A percentile compares a stretch with the other conserved stretches of the same genome.
phyloP scores from a whole-genome alignment of 2,113 vertebrate species.

The Castor canadensis region DNA sequence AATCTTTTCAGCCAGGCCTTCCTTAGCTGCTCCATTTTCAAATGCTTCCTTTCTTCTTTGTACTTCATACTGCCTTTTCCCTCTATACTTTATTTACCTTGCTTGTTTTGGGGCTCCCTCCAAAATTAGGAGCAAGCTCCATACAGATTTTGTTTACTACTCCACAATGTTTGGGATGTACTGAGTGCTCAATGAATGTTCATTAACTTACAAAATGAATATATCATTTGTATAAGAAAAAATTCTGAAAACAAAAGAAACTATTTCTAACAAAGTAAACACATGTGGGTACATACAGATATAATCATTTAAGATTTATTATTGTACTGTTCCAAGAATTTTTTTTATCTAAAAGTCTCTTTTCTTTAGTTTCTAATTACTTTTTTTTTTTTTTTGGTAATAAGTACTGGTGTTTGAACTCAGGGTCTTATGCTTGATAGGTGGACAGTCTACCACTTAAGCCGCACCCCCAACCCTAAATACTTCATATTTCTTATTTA shows the following conservation, averaged over 20 bases:
- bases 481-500: conserved; percentile 9
- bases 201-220: not conserved
- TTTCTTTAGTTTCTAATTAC: conserved; percentile 7
- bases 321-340: not conserved
- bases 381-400: not conserved
- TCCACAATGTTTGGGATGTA: not conserved
- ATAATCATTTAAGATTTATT: conserved; percentile 2
- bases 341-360: not conserved
- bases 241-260: conserved; percentile 16
- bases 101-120: not conserved
- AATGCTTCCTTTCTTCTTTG: not conserved
- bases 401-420: too few species aligned
- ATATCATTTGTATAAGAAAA: not conserved
- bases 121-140: not conserved
- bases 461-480: too few species aligned
- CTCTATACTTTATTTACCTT: not conserved
- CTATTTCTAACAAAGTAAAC: conserved; percentile 22
- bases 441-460: too few species aligned
- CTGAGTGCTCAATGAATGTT: not conserved
- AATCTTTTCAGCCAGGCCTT: not conserved
- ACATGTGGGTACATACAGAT: not conserved
- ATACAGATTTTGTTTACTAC: not conserved
- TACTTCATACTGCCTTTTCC: not conserved
- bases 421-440: too few species aligned
- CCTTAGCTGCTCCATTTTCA: not conserved